Evolutionary conservation across 2,797 vertebrate genomes (phyloP), one percentile per base, ranked within the genome.

Genomic region (Microchirus variegatus): DNA sequence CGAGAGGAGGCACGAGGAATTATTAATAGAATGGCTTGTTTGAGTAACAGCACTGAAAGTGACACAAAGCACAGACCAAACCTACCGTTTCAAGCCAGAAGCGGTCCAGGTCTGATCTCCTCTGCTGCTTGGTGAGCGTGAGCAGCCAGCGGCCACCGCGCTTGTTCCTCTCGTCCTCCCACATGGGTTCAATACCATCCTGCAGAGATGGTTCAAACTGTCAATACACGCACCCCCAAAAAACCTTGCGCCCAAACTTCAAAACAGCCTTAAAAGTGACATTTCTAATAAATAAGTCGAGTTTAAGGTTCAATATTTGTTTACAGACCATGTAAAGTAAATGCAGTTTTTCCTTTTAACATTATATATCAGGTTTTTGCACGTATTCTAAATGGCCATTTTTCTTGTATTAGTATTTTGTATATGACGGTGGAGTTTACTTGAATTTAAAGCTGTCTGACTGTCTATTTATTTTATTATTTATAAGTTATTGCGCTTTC

Each of bases 161-260:
- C 83, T 97, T 98, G 92, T 99, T 99, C 81, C 96, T 96, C 78
- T 98, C 96, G 79, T 99, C 98, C 93, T 99, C 98, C 98, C 98
- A 99, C 97, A 99, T 99, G 59, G 98, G 98, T 65, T 99, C 97
- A 85, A 99, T 97, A 42, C 95, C 96, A 83, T 98, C 96, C 96
- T 98, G 86, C 55, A 82, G 75, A 16, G 16, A 43, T 1, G 46
- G 46, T 66, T 76, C 59, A 78, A n/a, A 71, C 9, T 9, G 62
- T 81, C 66, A 84, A 54, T 22, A 69, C 53, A 53, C 31, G 31
- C 44, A 42, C 46, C 6, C 4, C 19, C 64, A 59, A 26, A 67
- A 59, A 17, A 16, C 44, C 36, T 19, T 2, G 17, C 16, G 50
- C 3, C 38, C 36, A 35, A 48, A 44, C 12, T 22, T 57, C 16